phyloP scores from a whole-genome alignment of 2,113 vertebrate species.

The Suricata suricatta region DNA sequence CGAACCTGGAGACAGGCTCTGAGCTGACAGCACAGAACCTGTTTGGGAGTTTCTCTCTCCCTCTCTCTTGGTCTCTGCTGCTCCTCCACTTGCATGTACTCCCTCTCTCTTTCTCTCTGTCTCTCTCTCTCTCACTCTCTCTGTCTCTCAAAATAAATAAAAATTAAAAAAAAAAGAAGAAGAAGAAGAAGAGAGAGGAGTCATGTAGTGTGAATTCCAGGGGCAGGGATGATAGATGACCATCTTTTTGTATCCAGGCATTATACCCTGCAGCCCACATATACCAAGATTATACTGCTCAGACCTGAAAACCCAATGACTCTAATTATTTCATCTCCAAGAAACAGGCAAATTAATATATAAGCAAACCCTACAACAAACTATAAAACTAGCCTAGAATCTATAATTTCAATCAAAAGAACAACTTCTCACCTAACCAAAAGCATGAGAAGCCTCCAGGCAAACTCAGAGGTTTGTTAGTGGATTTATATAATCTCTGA shows the following conservation, averaged over 20 bases:
- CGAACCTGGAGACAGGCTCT: too few relatives aligned
- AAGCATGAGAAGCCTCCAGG: background rate
- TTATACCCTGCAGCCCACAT: background rate
- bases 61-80: too few relatives aligned
- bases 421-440: background rate
- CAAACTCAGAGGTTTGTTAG: background rate
- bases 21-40: fast-evolving
- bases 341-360: background rate
- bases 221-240: background rate
- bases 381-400: background rate
- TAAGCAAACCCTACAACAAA: background rate
- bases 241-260: background rate
- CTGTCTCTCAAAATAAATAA: too few relatives aligned
- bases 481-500: background rate
- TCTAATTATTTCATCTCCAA: background rate
- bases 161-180: too few relatives aligned
- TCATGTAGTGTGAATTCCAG: background rate
- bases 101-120: too few relatives aligned
- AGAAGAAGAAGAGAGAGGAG: too few relatives aligned
- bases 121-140: too few relatives aligned
- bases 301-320: background rate
- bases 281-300: background rate
- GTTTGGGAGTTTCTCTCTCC: too few relatives aligned
- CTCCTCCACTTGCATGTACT: too few relatives aligned
- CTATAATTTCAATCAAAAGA: background rate